Evolutionary conservation across 2,113 vertebrate species (phyloP).

Genomic region (Microtus richardsoni): DNA sequence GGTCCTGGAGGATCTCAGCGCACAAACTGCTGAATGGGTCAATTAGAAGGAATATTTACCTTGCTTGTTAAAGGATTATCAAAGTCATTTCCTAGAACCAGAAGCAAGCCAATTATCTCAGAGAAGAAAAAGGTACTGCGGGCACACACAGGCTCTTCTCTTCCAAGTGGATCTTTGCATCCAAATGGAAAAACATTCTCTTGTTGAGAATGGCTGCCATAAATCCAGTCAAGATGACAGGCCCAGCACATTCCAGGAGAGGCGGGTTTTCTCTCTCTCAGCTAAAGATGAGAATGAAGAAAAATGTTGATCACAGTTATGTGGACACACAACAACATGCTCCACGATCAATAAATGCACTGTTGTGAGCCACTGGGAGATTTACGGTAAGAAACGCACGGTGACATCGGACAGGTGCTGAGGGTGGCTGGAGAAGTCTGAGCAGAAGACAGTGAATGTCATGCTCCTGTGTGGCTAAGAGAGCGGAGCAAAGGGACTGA

Average conservation of each 20-base stretch:
- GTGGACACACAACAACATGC: rapidly evolving
- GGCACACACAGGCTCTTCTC: background rate
- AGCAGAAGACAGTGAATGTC: background rate
- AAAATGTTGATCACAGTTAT: background rate
- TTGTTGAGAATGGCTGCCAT: background rate
- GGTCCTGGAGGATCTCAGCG: background rate
- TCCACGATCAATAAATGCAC: too few relatives aligned
- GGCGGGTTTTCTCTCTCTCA: background rate
- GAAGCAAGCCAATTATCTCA: background rate
- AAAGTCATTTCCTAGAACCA: background rate
- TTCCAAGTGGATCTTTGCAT: background rate
- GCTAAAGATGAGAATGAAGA: background rate
- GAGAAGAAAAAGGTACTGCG: background rate
- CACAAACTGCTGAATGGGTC: background rate
- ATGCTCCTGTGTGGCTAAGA: too few relatives aligned
- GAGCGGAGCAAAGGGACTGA: too few relatives aligned
- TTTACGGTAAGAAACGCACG: background rate
- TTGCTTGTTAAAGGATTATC: background rate
- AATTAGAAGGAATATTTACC: background rate
- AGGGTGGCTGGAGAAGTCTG: too few relatives aligned
- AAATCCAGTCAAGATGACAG: background rate
- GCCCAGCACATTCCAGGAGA: background rate
- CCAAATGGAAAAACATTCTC: background rate
- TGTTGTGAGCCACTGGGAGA: background rate
- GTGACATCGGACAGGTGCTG: background rate